Conservation (phyloP, 1,140 invertebrate genomes). For the Stegodyphus mimosarum region DNA sequence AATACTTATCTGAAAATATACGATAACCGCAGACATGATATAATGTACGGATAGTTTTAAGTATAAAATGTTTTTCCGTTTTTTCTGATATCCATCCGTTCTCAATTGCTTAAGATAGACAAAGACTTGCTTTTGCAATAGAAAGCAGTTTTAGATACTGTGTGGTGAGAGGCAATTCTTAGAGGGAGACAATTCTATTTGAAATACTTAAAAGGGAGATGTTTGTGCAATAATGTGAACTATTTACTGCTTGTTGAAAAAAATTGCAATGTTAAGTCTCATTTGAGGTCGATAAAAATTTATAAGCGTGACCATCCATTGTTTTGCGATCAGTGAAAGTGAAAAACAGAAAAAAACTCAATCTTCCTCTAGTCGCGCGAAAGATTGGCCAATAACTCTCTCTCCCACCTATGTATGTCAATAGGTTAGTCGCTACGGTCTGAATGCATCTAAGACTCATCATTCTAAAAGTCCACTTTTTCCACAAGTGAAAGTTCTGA, state of each 20-base stretch:
- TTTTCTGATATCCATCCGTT: no score
- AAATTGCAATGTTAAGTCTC: constrained; percentile 39
- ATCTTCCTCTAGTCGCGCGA: constrained; percentile 19
- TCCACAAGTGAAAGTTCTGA: constrained; percentile 56
- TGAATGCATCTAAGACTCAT: constrained; percentile 48
- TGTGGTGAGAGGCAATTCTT: no score
- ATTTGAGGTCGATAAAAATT: constrained; percentile 58
- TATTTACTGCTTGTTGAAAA: constrained; percentile 14
- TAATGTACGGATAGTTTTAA: no score
- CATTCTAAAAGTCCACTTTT: constrained; percentile 52
- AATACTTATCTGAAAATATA: no score
- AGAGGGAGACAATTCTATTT: no score
- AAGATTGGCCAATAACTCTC: constrained; percentile 46
- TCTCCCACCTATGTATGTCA: constrained; percentile 45
- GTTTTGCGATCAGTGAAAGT: constrained; percentile 45
- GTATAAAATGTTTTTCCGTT: no score
- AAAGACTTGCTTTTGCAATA: no score
- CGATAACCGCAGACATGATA: no score
- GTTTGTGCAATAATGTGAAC: constrained; percentile 24
- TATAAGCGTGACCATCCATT: constrained; percentile 59
- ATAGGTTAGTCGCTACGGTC: constrained; percentile 56
- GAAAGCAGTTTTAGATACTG: no score
- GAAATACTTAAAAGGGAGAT: no score
- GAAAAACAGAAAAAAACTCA: constrained; percentile 47
- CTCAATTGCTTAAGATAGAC: no score